phyloP scores from a whole-genome alignment of 2,888 invertebrate species.

The Spisula subtruncata region DNA sequence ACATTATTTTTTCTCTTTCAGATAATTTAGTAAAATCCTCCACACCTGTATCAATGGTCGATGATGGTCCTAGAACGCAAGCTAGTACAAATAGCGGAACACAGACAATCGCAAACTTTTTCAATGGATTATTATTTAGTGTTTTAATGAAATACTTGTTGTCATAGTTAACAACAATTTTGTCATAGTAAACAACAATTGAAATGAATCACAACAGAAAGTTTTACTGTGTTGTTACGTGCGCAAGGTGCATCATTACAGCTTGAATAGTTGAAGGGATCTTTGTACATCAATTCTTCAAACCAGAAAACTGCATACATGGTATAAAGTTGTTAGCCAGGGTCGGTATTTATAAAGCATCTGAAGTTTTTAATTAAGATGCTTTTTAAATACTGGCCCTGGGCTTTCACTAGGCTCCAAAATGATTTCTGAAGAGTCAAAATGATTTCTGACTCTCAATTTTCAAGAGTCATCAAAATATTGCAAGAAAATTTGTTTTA shows the following conservation, averaged over 20 bases:
- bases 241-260: background rate
- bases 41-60: background rate
- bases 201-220: background rate
- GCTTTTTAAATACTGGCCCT: too few relatives aligned
- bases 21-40: background rate
- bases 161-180: slow-evolving; percentile 1
- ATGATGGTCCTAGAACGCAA: background rate
- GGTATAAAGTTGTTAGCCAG: too few relatives aligned
- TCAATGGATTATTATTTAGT: background rate
- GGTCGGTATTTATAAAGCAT: too few relatives aligned
- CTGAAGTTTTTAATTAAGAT: too few relatives aligned
- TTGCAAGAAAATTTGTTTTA: too few relatives aligned
- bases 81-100: background rate
- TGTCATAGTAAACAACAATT: background rate
- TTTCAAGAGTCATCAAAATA: too few relatives aligned
- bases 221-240: background rate
- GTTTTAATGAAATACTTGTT: slow-evolving; percentile 6
- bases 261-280: background rate
- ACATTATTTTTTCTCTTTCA: background rate
- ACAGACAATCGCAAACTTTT: background rate
- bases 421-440: too few relatives aligned
- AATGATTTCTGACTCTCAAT: too few relatives aligned
- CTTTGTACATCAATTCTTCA: too few relatives aligned
- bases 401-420: too few relatives aligned
- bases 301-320: too few relatives aligned